phyloP scores from a whole-genome alignment of 2,113 vertebrate species.

The Greenwoodochromis staneri region DNA sequence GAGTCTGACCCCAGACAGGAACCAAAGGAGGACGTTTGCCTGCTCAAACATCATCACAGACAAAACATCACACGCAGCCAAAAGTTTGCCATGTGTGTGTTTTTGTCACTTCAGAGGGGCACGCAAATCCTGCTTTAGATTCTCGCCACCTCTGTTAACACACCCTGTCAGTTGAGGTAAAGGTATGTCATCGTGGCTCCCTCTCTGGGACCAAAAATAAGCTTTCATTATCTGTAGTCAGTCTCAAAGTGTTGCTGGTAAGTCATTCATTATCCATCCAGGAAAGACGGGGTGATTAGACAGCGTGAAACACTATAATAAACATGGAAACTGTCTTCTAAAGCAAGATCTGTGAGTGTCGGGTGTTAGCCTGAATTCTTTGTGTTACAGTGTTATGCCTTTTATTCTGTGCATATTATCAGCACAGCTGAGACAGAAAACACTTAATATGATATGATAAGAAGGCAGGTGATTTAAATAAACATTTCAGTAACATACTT shows the following conservation, averaged over 20 bases:
- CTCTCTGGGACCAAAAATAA: not conserved
- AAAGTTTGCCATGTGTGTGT: not conserved
- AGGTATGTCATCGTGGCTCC: not conserved
- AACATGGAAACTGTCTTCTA: not conserved
- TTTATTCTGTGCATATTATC: not conserved
- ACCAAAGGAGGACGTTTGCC: conserved; percentile 33
- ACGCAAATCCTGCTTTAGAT: conserved; percentile 23
- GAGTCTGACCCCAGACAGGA: conserved; percentile 54
- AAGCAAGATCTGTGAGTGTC: not conserved
- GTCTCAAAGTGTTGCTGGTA: not conserved
- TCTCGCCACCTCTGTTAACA: not conserved
- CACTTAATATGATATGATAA: not conserved
- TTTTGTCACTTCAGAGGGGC: conserved; percentile 3
- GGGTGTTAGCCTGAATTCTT: not conserved
- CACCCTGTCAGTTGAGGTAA: conserved; percentile 22
- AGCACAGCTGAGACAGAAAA: not conserved
- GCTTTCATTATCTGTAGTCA: conserved; percentile 29
- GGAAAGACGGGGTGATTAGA: not conserved
- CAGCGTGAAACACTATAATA: not conserved
- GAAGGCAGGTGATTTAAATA: not conserved
- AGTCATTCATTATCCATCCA: conserved; percentile 36
- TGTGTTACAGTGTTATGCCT: not conserved
- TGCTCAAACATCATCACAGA: conserved; percentile 33
- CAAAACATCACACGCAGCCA: conserved; percentile 42
- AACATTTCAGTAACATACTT: not conserved